Base-by-base conservation (phyloP, 2,113 vertebrate species). In the Thunnus thynnus region DNA sequence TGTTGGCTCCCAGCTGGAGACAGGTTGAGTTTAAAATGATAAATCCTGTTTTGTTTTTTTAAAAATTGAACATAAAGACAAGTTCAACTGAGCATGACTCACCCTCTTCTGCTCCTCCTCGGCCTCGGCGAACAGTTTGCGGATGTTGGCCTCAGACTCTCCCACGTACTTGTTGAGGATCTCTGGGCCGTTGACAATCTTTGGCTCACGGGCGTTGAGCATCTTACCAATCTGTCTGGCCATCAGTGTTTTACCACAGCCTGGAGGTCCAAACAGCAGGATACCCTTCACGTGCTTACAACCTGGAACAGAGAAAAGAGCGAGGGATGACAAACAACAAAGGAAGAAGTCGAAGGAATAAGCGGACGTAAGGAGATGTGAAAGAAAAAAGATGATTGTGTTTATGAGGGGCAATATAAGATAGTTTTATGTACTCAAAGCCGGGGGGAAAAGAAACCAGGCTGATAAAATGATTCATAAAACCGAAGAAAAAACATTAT, bases 201-300 rank as follows among this genome's bases (percentile, higher is more conserved):
- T 99, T 0, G 98, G 98, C 72, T 99, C 98, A 3, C 98, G 96
- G 80, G 98, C 97, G 46, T 99, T 99, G 69, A 99, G 95, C 98
- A 99, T 99, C 91, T 99, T 99, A 1, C 98, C 98, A 10, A 99
- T 99, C 94, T 99, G 98, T 73, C 98, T 92, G 3, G 98, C 98
- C 98, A 99, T 97, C 41, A 99, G 96, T 0, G 98, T 99, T 86
- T 99, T 99, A 72, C 98, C 98, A 30, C 98, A 99, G 60, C 98
- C 98, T 3, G 98, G 98, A 5, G 98, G 98, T 0, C 98, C 98
- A 0, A 97, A 99, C 18, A 99, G 91, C 56, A 99, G 82, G 83
- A 99, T 99, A 52, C 98, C 98, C 90, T 99, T 99, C 76, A 99
- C 98, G 18, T 99, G 98, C 72, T 99, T 99, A 92, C 98, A 99